A percentile compares a stretch with the other conserved stretches of the same genome.
These are phyloP conservation scores for Tetramorium simillimum DNA, from an alignment of 1,140 invertebrate genomes.

Conservation along the genomic window DNA sequence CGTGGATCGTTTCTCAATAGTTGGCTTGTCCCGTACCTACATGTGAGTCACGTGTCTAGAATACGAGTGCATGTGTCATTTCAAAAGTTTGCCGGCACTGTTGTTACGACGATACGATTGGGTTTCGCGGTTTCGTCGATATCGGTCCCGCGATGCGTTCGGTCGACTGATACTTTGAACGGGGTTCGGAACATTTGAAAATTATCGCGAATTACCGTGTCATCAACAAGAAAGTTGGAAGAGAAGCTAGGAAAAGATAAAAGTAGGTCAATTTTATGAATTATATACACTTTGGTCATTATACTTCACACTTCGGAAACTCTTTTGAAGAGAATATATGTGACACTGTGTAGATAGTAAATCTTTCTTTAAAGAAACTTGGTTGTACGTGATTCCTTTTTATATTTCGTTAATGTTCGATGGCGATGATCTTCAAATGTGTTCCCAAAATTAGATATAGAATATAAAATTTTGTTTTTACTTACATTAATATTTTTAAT, in stretches of 20 bases:
- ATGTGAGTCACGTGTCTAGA: slow-evolving; percentile 67
- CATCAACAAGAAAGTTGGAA: slow-evolving; percentile 15
- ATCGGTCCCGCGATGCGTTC: slow-evolving; percentile 8
- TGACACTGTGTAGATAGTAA: background rate
- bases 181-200: slow-evolving; percentile 39
- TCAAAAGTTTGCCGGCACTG: slow-evolving; percentile 57
- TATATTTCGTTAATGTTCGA: background rate
- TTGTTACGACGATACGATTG: slow-evolving; percentile 58
- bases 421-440: background rate
- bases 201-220: slow-evolving; percentile 43
- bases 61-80: slow-evolving; percentile 73
- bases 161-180: slow-evolving; percentile 42
- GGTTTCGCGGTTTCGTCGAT: slow-evolving; percentile 62
- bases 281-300: background rate
- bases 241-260: background rate
- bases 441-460: background rate
- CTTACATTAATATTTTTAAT: background rate
- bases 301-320: background rate
- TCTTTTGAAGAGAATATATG: background rate
- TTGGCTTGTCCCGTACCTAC: background rate
- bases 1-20: slow-evolving; percentile 71
- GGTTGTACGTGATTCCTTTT: background rate
- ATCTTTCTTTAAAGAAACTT: background rate
- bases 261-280: background rate
- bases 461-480: background rate